Base-by-base conservation (phyloP, 2,888 invertebrate species). In the Tetanocera ferruginea region DNA sequence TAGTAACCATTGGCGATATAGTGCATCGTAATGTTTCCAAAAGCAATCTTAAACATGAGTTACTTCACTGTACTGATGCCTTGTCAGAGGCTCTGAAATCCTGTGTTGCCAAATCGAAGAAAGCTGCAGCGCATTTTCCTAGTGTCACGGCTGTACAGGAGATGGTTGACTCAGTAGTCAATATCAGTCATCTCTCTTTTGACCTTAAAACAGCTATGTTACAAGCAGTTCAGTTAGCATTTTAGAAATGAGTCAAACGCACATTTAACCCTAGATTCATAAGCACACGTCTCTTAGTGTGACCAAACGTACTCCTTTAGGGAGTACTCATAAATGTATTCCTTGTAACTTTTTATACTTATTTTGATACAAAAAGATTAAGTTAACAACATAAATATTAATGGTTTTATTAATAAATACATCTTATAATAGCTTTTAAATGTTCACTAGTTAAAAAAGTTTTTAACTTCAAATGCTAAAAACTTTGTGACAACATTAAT, bases 1-100 rank as follows among this genome's bases (percentile, higher is more conserved):
- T 98, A 86, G 96, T 98, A 25, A 95, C 96, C 87, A 97, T 98
- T 80, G 98, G 98, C 72, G 98, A 98, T 90, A 97, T 96, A 70
- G 95, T 98, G 37, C 95, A 97, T 88, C 93, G 96, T 84, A 97
- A 97, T 89, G 93, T 97, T 62, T 92, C 93, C 37, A 93, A 95
- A 85, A 92, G 93, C 76, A 94, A 95, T 81, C 90, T 96, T 67
- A 93, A 94, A 85, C 92, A 94, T 69, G 92, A 94, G 86, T 93
- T 95, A 55, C 89, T 95, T 69, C 92, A 93, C 81, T 95, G 94
- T 87, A 94, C 96, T 17, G 95, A 97, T 87, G 93, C 94, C 0
- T 89, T 97, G 55, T 95, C 95, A 37, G 96, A 96, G 85, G 95
- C 95, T 1, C 89, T 97, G 5, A 95, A 95, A 55, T 92, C 93